Percentiles rank a stretch among this genome's conserved stretches.
Evolutionary conservation across 2,113 vertebrate genomes (phyloP).

Genomic region (Tiliqua scincoides): DNA sequence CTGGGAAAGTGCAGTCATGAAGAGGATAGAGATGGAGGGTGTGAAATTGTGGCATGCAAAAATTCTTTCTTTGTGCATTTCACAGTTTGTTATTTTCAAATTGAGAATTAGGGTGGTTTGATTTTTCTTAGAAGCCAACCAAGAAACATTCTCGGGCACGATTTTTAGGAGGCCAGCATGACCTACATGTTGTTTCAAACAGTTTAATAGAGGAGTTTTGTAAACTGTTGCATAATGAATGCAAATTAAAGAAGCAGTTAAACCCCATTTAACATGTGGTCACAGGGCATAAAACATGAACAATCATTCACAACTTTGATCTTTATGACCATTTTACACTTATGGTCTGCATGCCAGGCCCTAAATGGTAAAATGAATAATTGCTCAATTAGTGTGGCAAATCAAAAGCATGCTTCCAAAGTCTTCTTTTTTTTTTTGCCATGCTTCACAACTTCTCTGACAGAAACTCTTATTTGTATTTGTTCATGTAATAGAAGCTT

Average conservation of each 20-base stretch:
- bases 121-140: neutral
- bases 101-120: neutral
- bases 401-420: slow-evolving; percentile 19
- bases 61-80: neutral
- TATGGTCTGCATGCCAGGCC: neutral
- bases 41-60: neutral
- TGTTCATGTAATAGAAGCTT: neutral
- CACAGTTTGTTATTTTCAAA: neutral
- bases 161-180: neutral
- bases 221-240: neutral
- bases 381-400: slow-evolving; percentile 23
- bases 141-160: neutral
- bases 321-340: slow-evolving; percentile 41
- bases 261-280: neutral
- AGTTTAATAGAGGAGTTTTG: neutral
- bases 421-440: neutral
- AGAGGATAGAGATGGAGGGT: neutral
- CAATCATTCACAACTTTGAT: neutral
- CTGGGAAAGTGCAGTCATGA: neutral
- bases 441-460: neutral
- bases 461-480: neutral
- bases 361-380: slow-evolving; percentile 17
- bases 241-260: neutral
- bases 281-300: neutral
- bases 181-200: neutral